Evolutionary conservation across 1,140 invertebrate genomes (phyloP), one percentile per base, ranked within the genome.

Genomic region (Apolygus lucorum): DNA sequence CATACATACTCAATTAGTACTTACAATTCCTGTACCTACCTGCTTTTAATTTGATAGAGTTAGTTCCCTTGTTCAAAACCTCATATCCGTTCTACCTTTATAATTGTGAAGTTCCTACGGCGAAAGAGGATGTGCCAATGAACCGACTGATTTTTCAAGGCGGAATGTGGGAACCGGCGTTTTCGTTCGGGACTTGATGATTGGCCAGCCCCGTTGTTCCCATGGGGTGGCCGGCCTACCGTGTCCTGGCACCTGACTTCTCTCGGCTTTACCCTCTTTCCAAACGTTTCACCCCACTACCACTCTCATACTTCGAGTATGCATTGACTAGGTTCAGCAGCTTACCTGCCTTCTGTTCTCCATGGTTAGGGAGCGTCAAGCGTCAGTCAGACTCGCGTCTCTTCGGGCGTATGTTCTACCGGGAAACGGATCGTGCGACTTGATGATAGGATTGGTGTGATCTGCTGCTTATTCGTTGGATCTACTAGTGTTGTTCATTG

Each of bases 171-270:
- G 65, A 34, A 67, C 21, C 29, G 28, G 13, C n/a, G 27, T 52
- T 49, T 52, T 68, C 34, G 24, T n/a, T 26, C 34, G 22, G 34
- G 49, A 49, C 26, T 27, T 1, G 17, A 24, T 52, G 25, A 34
- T 49, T 68, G 67, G 13, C 42, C 52, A n/a, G 29, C 65, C 14
- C 27, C 2, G 27, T 28, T 17, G 28, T 68, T 68, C 67, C 67
- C 67, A 68, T 28, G 67, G 67, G 67, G 67, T 68, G 67, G 52
- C 67, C 67, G 67, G 22, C 52, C 67, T 68, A 68, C 25, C 67
- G 67, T 68, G 52, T 68, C 67, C 52, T 54, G n/a, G 27, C 67
- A 52, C 11, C 28, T 25, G 67, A 42, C 24, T 52, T 34, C n/a
- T n/a, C 52, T 17, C 26, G n/a, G 25, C 29, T 13, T 27, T 25